Percentiles rank a stretch among this genome's conserved stretches.
phyloP scores from a whole-genome alignment of 2,888 invertebrate species.

The Thera obeliscata region DNA sequence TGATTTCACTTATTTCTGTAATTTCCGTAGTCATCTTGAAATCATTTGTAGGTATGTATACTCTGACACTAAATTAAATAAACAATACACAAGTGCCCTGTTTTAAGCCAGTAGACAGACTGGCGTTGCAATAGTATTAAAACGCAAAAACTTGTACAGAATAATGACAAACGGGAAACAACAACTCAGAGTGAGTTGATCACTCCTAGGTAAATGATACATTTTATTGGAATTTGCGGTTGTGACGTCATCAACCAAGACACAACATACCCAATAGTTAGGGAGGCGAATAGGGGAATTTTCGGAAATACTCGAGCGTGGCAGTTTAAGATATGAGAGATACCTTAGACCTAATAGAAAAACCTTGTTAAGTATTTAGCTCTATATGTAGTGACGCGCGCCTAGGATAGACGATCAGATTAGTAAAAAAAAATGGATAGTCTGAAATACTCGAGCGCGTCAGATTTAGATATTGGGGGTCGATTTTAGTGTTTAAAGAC shows the following conservation, averaged over 20 bases:
- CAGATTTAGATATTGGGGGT: too few species aligned
- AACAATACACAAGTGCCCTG: slow-evolving; percentile 30
- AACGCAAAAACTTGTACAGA: too few species aligned
- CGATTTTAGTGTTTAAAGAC: too few species aligned
- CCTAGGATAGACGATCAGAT: too few species aligned
- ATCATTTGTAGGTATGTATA: slow-evolving; percentile 42
- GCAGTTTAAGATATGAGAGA: too few species aligned
- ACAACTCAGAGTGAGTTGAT: slow-evolving; percentile 57
- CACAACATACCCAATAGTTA: slow-evolving; percentile 58
- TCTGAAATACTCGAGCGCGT: too few species aligned
- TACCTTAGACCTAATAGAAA: too few species aligned
- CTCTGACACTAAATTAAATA: slow-evolving; percentile 20
- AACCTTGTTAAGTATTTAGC: too few species aligned
- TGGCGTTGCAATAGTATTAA: slow-evolving; percentile 44
- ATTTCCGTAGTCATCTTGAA: slow-evolving; percentile 56
- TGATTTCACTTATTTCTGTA: slow-evolving; percentile 41
- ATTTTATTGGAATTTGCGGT: slow-evolving; percentile 68
- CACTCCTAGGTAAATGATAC: slow-evolving; percentile 58
- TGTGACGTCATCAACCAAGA: slow-evolving; percentile 58
- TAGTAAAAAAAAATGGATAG: too few species aligned
- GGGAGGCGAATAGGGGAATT: too few species aligned
- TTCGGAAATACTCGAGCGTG: too few species aligned
- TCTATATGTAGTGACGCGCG: too few species aligned
- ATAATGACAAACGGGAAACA: slow-evolving; percentile 65
- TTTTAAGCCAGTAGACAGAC: slow-evolving; percentile 47